These are phyloP conservation scores for Opisthocomus hoazin DNA, from an alignment of 2,113 vertebrate species.

Conservation along the genomic window DNA sequence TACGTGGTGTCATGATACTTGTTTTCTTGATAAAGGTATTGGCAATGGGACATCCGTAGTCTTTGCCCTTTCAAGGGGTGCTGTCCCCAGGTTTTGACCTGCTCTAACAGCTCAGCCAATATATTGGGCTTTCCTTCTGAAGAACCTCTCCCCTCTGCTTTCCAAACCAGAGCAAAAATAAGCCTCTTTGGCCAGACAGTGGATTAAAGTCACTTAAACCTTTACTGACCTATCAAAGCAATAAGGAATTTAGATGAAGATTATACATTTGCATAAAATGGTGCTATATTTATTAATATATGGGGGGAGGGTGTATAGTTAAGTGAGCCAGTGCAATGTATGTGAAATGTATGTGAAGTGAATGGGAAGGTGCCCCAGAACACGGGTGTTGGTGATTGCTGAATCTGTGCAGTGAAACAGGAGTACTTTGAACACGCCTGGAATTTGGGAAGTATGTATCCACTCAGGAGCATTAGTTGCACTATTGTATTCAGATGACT, in stretches of 20 bases:
- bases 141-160: not conserved
- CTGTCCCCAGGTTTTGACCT: not conserved
- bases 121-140: not conserved
- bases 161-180: not conserved
- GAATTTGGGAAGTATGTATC: not conserved
- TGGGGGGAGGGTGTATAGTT: not conserved
- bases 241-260: not conserved
- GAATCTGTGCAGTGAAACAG: not conserved
- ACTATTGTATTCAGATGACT: conserved; percentile 19
- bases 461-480: conserved; percentile 5
- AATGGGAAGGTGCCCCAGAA: not conserved
- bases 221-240: not conserved
- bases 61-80: not conserved
- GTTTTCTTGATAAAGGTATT: not conserved
- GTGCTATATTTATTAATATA: not conserved
- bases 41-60: not conserved
- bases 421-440: not conserved
- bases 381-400: not conserved
- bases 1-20: not conserved
- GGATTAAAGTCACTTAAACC: conserved; percentile 4
- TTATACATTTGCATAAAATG: not conserved
- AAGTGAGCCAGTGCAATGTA: not conserved
- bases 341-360: not conserved
- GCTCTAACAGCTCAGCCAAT: not conserved
- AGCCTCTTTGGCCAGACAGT: not conserved